Evolutionary conservation across 2,113 vertebrate genomes (phyloP).

Genomic region (Henicopernis longicauda): DNA sequence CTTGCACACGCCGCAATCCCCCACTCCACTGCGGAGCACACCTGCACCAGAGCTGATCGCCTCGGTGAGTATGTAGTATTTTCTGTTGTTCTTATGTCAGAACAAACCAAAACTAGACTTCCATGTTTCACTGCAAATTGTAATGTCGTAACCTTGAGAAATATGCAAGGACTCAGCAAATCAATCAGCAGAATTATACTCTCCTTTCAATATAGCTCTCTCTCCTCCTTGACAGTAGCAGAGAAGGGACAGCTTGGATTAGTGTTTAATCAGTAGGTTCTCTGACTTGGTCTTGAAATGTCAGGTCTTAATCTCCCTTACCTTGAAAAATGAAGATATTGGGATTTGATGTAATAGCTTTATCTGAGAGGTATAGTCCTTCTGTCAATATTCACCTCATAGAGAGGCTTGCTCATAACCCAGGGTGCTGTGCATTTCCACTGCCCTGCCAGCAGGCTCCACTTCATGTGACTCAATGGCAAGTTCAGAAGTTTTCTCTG

Average conservation of each 20-base stretch:
- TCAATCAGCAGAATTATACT: slow-evolving; percentile 16
- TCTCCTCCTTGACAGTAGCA: not conserved
- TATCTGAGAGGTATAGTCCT: not conserved
- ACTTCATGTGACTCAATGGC: not conserved
- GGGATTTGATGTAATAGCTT: slow-evolving; percentile 12
- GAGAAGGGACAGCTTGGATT: slow-evolving; percentile 8
- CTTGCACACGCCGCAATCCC: no score
- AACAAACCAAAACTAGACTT: not conserved
- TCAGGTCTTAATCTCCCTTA: slow-evolving; percentile 36
- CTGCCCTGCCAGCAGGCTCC: not conserved
- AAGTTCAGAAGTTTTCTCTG: not conserved
- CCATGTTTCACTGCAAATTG: not conserved
- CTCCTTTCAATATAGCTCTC: not conserved
- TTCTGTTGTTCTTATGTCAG: not conserved
- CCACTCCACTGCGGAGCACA: no score
- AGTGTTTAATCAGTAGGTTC: slow-evolving; percentile 42
- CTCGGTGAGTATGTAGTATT: not conserved
- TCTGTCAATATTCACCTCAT: not conserved
- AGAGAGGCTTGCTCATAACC: not conserved
- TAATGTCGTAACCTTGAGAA: slow-evolving; percentile 28
- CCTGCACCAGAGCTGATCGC: no score
- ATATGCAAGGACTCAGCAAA: slow-evolving; percentile 6
- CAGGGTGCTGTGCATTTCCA: not conserved
- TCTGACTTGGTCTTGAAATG: slow-evolving; percentile 46
- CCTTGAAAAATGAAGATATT: slow-evolving; percentile 35